A percentile compares a stretch with the other conserved stretches of the same genome.
phyloP scores from a whole-genome alignment of 2,797 vertebrate genomes.

The Siniperca obscura region DNA sequence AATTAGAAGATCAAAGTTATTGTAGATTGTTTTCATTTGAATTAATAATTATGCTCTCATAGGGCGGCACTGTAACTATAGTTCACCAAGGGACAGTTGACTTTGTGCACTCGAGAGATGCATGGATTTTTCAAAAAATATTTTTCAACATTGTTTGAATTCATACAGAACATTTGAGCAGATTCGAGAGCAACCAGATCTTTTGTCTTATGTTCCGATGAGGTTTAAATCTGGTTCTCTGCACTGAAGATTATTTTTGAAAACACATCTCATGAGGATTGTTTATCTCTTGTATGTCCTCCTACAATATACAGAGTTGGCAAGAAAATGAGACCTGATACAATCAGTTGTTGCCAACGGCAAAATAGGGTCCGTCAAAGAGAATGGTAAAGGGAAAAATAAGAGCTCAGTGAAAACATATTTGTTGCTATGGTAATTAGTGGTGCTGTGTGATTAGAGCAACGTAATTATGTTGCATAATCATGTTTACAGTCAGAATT shows the following conservation, averaged over 20 bases:
- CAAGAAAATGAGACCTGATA: constrained; percentile 70
- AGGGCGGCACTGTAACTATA: not conserved
- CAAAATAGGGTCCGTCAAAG: constrained; percentile 57
- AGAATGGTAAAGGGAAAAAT: constrained; percentile 54
- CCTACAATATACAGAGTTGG: constrained; percentile 49
- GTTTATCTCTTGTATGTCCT: constrained; percentile 66
- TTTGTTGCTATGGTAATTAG: constrained; percentile 81
- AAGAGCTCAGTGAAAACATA: constrained; percentile 60
- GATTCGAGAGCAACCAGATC: constrained; percentile 22
- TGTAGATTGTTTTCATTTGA: constrained; percentile 15
- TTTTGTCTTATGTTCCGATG: constrained; percentile 5
- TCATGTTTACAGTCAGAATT: constrained; percentile 82
- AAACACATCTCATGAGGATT: constrained; percentile 50
- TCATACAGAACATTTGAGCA: constrained; percentile 15
- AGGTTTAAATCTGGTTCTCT: constrained; percentile 44
- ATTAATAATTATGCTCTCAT: constrained; percentile 14
- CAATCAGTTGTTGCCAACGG: constrained; percentile 69
- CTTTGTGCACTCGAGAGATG: not conserved
- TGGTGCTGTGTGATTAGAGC: constrained; percentile 79
- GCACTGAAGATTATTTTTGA: constrained; percentile 50
- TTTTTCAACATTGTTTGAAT: not conserved
- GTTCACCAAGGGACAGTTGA: not conserved
- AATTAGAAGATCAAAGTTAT: constrained; percentile 7
- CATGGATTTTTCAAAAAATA: not conserved
- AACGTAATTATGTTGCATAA: constrained; percentile 81